phyloP scores from a whole-genome alignment of 2,797 vertebrate genomes.

The Sebastes trivittatus region DNA sequence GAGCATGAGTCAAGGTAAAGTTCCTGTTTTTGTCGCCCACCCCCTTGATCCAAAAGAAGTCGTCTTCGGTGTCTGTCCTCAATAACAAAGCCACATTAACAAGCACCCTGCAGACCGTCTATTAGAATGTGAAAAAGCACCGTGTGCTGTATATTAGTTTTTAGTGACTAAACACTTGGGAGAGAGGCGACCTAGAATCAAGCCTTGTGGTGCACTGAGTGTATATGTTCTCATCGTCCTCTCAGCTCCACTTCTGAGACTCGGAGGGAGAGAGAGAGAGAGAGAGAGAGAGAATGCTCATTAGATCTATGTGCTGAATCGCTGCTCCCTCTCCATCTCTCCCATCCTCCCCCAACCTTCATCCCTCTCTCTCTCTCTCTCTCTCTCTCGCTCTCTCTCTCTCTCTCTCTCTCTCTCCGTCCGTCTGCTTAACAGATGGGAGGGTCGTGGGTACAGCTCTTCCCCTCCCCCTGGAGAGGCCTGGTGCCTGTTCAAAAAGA shows the following conservation, averaged over 20 bases:
- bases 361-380: constrained; percentile 25
- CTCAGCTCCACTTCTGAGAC: constrained; percentile 81
- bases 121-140: constrained; percentile 78
- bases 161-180: constrained; percentile 85
- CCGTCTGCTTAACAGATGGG: constrained; percentile 85
- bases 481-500: constrained; percentile 81
- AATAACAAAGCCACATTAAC: constrained; percentile 70
- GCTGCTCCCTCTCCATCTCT: constrained; percentile 70
- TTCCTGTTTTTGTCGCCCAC: constrained; percentile 50
- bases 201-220: constrained; percentile 79
- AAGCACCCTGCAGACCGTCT: constrained; percentile 72
- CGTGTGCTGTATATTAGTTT: constrained; percentile 77
- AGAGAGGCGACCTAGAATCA: constrained; percentile 84
- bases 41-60: constrained; percentile 30
- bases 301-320: constrained; percentile 82
- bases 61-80: constrained; percentile 60
- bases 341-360: constrained; percentile 73
- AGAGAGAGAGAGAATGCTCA: constrained; percentile 70
- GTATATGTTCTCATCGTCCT: constrained; percentile 81
- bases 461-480: constrained; percentile 80
- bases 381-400: constrained; percentile 31
- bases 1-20: constrained; percentile 56
- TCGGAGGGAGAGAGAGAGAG: constrained; percentile 46
- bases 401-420: constrained; percentile 34
- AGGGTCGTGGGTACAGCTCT: constrained; percentile 80